Conservation (phyloP, 2,888 invertebrate species). For the Cabera pusaria region DNA sequence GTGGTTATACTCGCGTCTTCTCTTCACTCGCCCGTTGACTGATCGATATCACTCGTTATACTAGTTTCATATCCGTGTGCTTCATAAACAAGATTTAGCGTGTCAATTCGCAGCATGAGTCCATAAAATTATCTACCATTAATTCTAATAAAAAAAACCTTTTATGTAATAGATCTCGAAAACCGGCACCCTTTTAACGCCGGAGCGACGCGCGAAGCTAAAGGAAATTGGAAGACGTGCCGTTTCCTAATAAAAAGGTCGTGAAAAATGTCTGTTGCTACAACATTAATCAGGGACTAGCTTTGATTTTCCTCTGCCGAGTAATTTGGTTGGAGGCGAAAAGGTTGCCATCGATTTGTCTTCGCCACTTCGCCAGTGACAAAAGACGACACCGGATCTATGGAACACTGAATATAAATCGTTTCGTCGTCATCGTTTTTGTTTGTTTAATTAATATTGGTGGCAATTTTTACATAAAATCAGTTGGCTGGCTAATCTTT, state of each 20-base stretch:
- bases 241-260: constrained; percentile 22
- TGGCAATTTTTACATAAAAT: no score
- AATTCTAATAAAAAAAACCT: constrained; percentile 17
- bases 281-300: constrained; percentile 28
- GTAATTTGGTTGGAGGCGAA: constrained; percentile 27
- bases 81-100: constrained; percentile 27
- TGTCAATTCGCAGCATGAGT: constrained; percentile 18
- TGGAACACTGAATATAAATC: constrained; percentile 7
- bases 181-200: constrained; percentile 13
- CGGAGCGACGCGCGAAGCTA: constrained; percentile 8
- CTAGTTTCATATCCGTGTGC: constrained; percentile 30
- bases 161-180: constrained; percentile 11
- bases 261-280: constrained; percentile 28
- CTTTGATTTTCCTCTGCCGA: constrained; percentile 28
- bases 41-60: constrained; percentile 29
- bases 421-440: no score
- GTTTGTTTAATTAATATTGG: no score
- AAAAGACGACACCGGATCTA: constrained; percentile 13
- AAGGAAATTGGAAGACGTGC: constrained; percentile 23
- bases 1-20: constrained; percentile 20
- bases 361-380: constrained; percentile 22
- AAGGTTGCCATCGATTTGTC: constrained; percentile 23
- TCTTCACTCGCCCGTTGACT: constrained; percentile 17
- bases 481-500: no score
- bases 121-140: constrained; percentile 17